Conservation (phyloP, 64 coral and sea anemone species). For the Porites australiensis region DNA sequence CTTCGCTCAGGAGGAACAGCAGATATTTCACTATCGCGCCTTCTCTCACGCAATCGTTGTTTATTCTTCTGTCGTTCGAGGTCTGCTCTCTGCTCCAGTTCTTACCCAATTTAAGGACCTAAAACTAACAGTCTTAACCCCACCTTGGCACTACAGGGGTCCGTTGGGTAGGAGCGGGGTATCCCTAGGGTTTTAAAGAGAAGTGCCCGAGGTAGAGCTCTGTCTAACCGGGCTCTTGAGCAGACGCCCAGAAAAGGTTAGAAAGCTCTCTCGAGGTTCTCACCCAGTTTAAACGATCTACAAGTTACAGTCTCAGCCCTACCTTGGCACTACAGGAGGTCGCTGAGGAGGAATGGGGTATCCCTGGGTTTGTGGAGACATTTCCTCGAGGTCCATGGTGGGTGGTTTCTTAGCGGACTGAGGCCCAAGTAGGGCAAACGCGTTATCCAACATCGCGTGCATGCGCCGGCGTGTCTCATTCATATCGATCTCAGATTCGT, state of each 20-base stretch:
- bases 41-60: slow-evolving; percentile 81
- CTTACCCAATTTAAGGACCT: not conserved
- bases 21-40: slow-evolving; percentile 1
- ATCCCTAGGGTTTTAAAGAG: not conserved
- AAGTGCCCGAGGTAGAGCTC: not conserved
- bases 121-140: not conserved
- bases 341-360: not conserved
- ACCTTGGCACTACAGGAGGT: slow-evolving; percentile 28
- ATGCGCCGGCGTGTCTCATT: slow-evolving; percentile 88
- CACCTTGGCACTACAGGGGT: slow-evolving; percentile 25
- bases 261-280: too few species aligned
- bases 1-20: slow-evolving; percentile 61
- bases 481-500: slow-evolving; percentile 94
- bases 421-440: slow-evolving; percentile 81
- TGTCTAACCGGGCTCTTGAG: too few species aligned
- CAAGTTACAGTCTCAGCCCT: not conserved
- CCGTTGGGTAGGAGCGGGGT: not conserved
- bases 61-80: slow-evolving; percentile 95
- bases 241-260: too few species aligned
- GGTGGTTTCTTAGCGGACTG: slow-evolving; percentile 49
- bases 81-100: slow-evolving; percentile 88
- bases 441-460: slow-evolving; percentile 90
- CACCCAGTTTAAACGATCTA: not conserved
- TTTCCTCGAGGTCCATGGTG: slow-evolving; percentile 35
- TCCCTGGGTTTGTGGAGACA: not conserved